Evolutionary conservation across 2,113 vertebrate genomes (phyloP).

Genomic region (Crotalus horridus): DNA sequence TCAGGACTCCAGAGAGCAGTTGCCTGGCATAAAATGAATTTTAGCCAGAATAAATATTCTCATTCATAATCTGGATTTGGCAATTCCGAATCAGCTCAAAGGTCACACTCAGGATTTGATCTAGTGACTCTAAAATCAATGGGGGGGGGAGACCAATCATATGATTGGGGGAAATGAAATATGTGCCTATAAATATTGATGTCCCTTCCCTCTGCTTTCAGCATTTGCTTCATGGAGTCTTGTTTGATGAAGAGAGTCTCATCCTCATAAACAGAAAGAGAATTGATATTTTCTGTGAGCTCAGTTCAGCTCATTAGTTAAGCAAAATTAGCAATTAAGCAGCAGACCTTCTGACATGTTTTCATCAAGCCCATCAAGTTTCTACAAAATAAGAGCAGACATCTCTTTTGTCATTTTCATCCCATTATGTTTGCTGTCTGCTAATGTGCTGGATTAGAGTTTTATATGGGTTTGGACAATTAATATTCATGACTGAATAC

Average conservation of each 20-base stretch:
- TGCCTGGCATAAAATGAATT: background rate
- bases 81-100: background rate
- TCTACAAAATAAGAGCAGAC: background rate
- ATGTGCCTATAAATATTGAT: background rate
- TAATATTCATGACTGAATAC: constrained; percentile 8
- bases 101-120: background rate
- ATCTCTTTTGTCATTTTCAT: constrained; percentile 18
- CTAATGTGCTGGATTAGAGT: background rate
- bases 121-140: background rate
- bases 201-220: background rate
- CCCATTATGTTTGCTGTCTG: accelerated
- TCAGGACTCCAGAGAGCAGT: background rate
- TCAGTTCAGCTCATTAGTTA: constrained; percentile 3
- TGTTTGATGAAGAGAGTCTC: background rate
- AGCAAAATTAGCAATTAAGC: constrained; percentile 13
- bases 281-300: background rate
- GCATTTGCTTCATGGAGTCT: background rate
- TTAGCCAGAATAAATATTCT: background rate
- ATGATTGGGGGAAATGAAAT: background rate
- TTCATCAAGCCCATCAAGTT: constrained; percentile 1
- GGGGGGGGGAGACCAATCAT: background rate
- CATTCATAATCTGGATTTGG: background rate
- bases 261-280: background rate
- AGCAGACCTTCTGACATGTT: constrained; percentile 15
- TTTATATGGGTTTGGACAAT: constrained; percentile 9